Percentiles rank a stretch among this genome's conserved stretches.
These are phyloP conservation scores for Amblyjoppa proteus DNA, from an alignment of 2,888 invertebrate genomes.

Conservation along the genomic window DNA sequence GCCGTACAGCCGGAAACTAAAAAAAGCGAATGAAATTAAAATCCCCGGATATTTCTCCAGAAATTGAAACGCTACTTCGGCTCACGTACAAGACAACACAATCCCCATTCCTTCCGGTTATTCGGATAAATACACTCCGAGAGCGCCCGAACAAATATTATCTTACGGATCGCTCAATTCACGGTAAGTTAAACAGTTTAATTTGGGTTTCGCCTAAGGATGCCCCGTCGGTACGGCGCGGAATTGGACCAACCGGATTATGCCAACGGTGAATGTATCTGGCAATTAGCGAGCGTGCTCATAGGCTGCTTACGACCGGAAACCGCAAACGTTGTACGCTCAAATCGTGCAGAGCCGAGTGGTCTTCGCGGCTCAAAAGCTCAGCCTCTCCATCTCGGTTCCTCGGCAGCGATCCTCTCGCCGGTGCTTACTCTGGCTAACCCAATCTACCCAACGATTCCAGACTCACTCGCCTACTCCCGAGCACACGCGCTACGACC, in stretches of 20 bases:
- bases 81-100: conserved; percentile 2
- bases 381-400: background rate
- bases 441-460: conserved; percentile 14
- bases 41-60: background rate
- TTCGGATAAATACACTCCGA: background rate
- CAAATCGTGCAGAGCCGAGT: background rate
- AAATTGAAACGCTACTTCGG: background rate
- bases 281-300: conserved; percentile 25
- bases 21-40: background rate
- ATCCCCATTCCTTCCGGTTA: conserved; percentile 5
- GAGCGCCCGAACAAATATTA: conserved; percentile 23
- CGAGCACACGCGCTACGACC: background rate
- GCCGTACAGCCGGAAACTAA: background rate
- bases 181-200: conserved; percentile 35
- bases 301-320: conserved; percentile 3
- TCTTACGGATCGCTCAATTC: conserved; percentile 4
- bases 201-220: conserved; percentile 2
- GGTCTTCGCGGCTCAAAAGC: conserved; percentile 13
- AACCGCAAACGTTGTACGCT: background rate
- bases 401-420: background rate
- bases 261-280: conserved; percentile 1
- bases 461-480: conserved; percentile 1
- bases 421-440: conserved; percentile 1
- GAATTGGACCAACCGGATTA: background rate
- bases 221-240: background rate